These are phyloP conservation scores for Zaprionus lachaisei DNA, from an alignment of 1,140 invertebrate species.

Conservation along the genomic window DNA sequence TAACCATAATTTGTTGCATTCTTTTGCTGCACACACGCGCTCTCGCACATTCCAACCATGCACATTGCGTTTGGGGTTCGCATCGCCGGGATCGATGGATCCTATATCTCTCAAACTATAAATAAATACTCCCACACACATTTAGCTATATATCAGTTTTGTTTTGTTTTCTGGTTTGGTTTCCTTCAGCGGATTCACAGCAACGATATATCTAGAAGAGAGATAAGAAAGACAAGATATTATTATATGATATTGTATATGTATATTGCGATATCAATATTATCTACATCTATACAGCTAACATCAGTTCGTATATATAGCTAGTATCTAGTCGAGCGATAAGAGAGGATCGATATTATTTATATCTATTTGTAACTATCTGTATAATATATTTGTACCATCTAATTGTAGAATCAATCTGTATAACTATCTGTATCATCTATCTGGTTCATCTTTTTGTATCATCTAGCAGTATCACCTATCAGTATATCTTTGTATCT, in stretches of 20 bases:
- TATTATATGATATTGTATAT: neutral
- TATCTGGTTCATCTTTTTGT: too few species aligned
- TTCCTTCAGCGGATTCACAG: constrained; percentile 79
- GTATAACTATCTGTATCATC: too few species aligned
- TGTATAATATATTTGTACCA: too few species aligned
- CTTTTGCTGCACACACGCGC: constrained; percentile 39
- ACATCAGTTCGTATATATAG: too few species aligned
- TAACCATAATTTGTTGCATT: constrained; percentile 82
- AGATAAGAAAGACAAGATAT: neutral
- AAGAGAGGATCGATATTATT: too few species aligned
- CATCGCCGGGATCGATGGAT: constrained; percentile 45
- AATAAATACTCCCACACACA: constrained; percentile 82
- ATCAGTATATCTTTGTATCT: too few species aligned
- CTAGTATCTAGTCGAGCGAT: too few species aligned
- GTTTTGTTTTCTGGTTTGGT: constrained; percentile 63
- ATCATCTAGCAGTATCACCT: too few species aligned
- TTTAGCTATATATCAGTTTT: constrained; percentile 80
- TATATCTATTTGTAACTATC: too few species aligned
- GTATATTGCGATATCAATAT: too few species aligned
- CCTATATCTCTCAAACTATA: constrained; percentile 63
- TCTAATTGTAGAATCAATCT: too few species aligned
- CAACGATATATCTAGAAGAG: constrained; percentile 77
- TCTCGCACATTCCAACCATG: neutral
- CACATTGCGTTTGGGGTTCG: constrained; percentile 10
- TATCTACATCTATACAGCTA: too few species aligned